Conservation (phyloP, 2,113 vertebrate genomes). For the Chloropsis hardwickii region DNA sequence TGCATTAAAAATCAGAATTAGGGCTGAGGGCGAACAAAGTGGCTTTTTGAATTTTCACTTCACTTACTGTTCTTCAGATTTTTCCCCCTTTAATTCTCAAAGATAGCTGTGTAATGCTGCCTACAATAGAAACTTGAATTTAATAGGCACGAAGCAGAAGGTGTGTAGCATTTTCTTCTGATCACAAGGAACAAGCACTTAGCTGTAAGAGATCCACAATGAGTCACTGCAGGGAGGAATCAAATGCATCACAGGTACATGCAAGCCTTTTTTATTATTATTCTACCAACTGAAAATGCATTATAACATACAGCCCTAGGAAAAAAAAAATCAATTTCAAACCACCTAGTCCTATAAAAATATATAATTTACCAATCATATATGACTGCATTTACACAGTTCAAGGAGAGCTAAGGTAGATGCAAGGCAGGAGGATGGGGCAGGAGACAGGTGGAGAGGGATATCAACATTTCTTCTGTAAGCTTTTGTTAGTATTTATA, state of each 20-base stretch:
- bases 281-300: slow-evolving; percentile 48
- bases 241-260: slow-evolving; percentile 67
- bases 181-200: slow-evolving; percentile 71
- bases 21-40: not conserved
- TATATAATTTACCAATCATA: not conserved
- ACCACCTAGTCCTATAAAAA: not conserved
- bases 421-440: not conserved
- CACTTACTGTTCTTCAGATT: slow-evolving; percentile 27
- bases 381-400: not conserved
- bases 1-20: not conserved
- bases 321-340: not conserved
- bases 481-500: not conserved
- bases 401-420: not conserved
- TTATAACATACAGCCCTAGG: slow-evolving; percentile 6
- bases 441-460: not conserved
- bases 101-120: slow-evolving; percentile 65
- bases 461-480: not conserved
- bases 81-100: slow-evolving; percentile 50
- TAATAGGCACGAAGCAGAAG: slow-evolving; percentile 70
- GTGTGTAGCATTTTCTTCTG: slow-evolving; percentile 69
- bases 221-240: slow-evolving; percentile 72
- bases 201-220: slow-evolving; percentile 70
- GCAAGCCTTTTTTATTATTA: slow-evolving; percentile 59
- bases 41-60: slow-evolving; percentile 23
- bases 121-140: slow-evolving; percentile 66